A percentile compares a stretch with the other conserved stretches of the same genome.
Conservation (phyloP, 2,797 vertebrate genomes). For the Lepilemur ruficaudatus region DNA sequence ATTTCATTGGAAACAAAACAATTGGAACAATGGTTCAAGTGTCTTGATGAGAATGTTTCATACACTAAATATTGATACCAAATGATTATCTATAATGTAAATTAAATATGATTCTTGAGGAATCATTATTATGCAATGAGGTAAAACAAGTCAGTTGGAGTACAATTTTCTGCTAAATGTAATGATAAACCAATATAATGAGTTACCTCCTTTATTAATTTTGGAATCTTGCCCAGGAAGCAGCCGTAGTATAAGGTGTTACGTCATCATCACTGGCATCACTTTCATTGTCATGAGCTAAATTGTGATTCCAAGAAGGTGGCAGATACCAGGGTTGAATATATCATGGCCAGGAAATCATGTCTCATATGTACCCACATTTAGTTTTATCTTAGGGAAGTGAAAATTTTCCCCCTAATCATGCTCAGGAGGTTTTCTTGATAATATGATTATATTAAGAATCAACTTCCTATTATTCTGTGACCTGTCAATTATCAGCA, state of each 20-base stretch:
- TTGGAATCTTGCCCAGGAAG: background rate
- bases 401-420: background rate
- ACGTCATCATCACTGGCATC: background rate
- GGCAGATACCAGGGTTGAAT: background rate
- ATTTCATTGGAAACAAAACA: background rate
- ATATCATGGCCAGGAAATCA: background rate
- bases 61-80: background rate
- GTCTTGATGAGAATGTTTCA: background rate
- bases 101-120: background rate
- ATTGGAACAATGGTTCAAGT: background rate
- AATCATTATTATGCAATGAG: background rate
- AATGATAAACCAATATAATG: background rate
- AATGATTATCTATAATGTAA: background rate
- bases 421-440: background rate
- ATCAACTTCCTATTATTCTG: background rate
- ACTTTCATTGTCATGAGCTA: background rate
- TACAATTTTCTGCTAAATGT: background rate
- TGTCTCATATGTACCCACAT: background rate
- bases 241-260: background rate
- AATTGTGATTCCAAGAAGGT: background rate
- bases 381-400: background rate
- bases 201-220: background rate
- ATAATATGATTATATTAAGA: background rate
- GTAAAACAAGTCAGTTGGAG: background rate
- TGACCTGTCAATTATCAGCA: background rate